Conservation (phyloP, 2,888 invertebrate species). For the Lochmaea crataegi region DNA sequence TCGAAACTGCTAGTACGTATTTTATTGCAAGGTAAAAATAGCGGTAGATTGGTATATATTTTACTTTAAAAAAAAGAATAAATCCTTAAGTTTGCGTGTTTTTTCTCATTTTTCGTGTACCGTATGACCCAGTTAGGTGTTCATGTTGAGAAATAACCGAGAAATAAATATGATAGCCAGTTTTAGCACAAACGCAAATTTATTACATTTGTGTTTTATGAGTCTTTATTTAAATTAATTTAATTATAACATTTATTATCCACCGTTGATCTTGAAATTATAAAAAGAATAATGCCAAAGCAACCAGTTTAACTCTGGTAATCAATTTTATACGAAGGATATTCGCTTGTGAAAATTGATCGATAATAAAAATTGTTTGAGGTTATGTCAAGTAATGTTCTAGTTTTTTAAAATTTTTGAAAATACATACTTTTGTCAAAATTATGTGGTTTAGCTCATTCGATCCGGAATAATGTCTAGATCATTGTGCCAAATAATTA, state of each 20-base stretch:
- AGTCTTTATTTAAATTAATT: conserved; percentile 4
- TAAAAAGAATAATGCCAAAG: neutral
- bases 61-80: conserved; percentile 32
- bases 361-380: too few relatives aligned
- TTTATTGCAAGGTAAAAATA: conserved; percentile 26
- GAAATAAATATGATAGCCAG: conserved; percentile 23
- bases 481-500: too few relatives aligned
- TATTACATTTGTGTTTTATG: neutral
- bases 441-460: too few relatives aligned
- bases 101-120: conserved; percentile 38
- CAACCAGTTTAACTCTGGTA: too few relatives aligned
- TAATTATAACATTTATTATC: conserved; percentile 9
- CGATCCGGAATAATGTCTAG: too few relatives aligned
- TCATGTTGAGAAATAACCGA: conserved; percentile 38
- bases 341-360: too few relatives aligned
- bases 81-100: conserved; percentile 39
- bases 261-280: neutral
- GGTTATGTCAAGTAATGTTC: too few relatives aligned
- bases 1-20: conserved; percentile 5
- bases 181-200: conserved; percentile 13
- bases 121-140: conserved; percentile 27
- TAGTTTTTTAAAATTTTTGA: too few relatives aligned
- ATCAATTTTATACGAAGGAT: too few relatives aligned
- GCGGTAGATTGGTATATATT: conserved; percentile 13
- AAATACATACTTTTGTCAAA: too few relatives aligned